phyloP scores from a whole-genome alignment of 1,140 invertebrate species.

The Papilio aristodemus region DNA sequence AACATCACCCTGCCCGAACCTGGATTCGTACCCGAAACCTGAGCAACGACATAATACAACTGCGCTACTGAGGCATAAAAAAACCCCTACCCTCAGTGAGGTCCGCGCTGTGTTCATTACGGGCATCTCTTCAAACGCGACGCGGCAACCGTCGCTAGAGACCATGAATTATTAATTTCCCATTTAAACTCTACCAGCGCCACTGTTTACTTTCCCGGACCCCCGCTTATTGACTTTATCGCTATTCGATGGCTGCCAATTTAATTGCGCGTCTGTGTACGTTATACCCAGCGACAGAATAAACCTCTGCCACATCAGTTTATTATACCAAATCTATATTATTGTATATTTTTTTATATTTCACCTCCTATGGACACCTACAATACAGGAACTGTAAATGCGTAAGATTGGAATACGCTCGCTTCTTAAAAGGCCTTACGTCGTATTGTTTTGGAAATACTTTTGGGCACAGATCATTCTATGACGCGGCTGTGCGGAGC shows the following conservation, averaged over 20 bases:
- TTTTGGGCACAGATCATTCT: too few relatives aligned
- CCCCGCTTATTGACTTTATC: slow-evolving; percentile 38
- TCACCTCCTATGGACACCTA: too few relatives aligned
- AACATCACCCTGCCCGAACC: too few relatives aligned
- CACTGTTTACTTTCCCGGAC: slow-evolving; percentile 15
- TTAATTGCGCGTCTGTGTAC: slow-evolving; percentile 35
- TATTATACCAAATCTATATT: neutral
- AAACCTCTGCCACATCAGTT: too few relatives aligned
- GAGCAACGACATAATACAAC: too few relatives aligned
- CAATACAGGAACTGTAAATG: too few relatives aligned
- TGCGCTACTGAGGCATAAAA: too few relatives aligned
- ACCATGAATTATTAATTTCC: slow-evolving; percentile 45
- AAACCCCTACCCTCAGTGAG: neutral
- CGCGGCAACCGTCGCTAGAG: neutral
- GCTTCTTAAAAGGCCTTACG: too few relatives aligned
- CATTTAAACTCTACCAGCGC: slow-evolving; percentile 35
- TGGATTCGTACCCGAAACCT: too few relatives aligned
- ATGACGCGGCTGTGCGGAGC: too few relatives aligned
- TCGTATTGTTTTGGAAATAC: too few relatives aligned
- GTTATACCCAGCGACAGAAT: neutral
- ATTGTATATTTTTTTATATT: neutral
- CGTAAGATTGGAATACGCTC: too few relatives aligned
- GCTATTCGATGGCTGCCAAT: slow-evolving; percentile 35
- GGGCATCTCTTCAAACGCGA: slow-evolving; percentile 25
- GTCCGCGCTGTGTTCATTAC: slow-evolving; percentile 22